phyloP scores from a whole-genome alignment of 2,888 invertebrate species.

The Blastobasis lacticolella region DNA sequence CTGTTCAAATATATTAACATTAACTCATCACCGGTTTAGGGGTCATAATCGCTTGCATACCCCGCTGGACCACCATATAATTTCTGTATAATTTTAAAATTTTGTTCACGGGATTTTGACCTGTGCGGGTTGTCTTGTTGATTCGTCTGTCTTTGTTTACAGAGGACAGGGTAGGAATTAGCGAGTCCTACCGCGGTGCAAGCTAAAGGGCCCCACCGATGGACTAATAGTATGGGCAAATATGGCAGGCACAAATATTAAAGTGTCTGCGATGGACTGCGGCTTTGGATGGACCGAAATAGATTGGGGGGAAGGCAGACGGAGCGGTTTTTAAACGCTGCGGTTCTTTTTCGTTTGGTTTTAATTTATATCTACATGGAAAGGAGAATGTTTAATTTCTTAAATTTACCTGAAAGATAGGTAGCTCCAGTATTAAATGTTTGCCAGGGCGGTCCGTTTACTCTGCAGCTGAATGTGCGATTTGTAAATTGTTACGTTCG shows the following conservation, averaged over 20 bases:
- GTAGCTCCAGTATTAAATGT: too few species aligned
- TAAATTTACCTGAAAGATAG: too few species aligned
- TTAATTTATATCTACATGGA: too few species aligned
- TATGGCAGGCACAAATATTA: slow-evolving; percentile 18
- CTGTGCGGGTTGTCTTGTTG: slow-evolving; percentile 36
- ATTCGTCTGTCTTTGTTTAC: slow-evolving; percentile 47
- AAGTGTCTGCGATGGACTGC: too few species aligned
- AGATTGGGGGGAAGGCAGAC: neutral
- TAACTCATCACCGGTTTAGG: slow-evolving; percentile 24
- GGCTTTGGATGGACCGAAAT: slow-evolving; percentile 7
- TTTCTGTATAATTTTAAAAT: neutral
- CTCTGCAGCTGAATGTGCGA: too few species aligned
- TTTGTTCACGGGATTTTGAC: slow-evolving; percentile 21
- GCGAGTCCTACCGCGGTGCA: slow-evolving; percentile 62
- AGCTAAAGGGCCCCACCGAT: slow-evolving; percentile 33
- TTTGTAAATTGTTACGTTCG: too few species aligned
- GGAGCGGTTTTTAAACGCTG: neutral
- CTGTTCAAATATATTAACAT: slow-evolving; percentile 43
- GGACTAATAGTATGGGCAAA: slow-evolving; percentile 37
- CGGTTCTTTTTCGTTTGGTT: too few species aligned
- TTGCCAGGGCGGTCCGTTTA: too few species aligned
- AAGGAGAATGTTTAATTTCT: too few species aligned
- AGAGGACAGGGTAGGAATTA: slow-evolving; percentile 58
- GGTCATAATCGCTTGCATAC: slow-evolving; percentile 21
- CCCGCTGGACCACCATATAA: neutral